Percentiles rank a stretch among this genome's conserved stretches.
Evolutionary conservation across 2,888 invertebrate genomes (phyloP).

Genomic region (Buathra laborator): DNA sequence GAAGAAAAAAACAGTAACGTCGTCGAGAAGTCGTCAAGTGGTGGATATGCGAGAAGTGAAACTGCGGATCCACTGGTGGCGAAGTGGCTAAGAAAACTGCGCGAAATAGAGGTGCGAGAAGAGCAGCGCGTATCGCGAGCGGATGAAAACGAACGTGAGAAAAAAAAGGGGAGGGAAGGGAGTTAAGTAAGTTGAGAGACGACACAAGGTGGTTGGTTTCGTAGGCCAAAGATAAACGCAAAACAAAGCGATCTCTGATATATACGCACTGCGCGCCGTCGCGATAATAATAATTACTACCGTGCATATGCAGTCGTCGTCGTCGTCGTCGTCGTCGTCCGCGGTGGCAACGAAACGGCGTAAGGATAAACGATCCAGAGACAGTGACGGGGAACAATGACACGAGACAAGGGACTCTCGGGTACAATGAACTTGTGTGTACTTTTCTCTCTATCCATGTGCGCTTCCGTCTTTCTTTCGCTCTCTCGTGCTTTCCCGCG

Average conservation of each 20-base stretch:
- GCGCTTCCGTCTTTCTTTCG: conserved; percentile 14
- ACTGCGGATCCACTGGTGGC: not conserved
- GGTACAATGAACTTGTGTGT: conserved; percentile 76
- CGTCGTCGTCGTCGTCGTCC: conserved; percentile 9
- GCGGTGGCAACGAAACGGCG: conserved; percentile 12
- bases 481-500: not conserved
- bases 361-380: conserved; percentile 15
- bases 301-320: conserved; percentile 31
- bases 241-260: conserved; percentile 60
- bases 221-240: conserved; percentile 64
- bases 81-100: not conserved
- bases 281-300: conserved; percentile 61
- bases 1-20: not conserved
- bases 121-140: not conserved
- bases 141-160: not conserved
- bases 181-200: conserved; percentile 13
- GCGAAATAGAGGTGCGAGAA: not conserved
- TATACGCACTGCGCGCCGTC: conserved; percentile 43
- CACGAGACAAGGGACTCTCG: conserved; percentile 67
- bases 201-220: conserved; percentile 68
- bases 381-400: conserved; percentile 15
- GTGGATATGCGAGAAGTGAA: not conserved
- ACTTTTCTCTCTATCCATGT: conserved; percentile 21
- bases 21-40: conserved; percentile 13
- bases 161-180: conserved; percentile 7